Evolutionary conservation across 2,888 invertebrate species (phyloP).

Genomic region (Callosobruchus maculatus): DNA sequence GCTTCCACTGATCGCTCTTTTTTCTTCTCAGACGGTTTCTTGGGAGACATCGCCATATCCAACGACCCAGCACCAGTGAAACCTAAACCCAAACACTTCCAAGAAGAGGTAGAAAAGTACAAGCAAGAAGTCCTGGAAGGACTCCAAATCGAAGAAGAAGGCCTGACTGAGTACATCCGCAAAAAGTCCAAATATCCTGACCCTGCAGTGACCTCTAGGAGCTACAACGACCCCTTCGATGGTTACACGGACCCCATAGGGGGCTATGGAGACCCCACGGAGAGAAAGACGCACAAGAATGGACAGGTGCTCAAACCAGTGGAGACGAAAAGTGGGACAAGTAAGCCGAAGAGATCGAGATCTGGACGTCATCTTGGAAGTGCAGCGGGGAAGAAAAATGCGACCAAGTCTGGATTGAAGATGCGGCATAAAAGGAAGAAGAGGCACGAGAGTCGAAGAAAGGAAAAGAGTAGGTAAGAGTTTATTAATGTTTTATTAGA

Average conservation of each 20-base stretch:
- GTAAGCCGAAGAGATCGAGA: neutral
- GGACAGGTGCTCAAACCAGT: slow-evolving; percentile 28
- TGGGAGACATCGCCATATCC: slow-evolving; percentile 82
- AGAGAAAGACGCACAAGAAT: slow-evolving; percentile 23
- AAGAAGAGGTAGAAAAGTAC: slow-evolving; percentile 76
- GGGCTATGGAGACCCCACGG: neutral
- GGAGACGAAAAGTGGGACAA: neutral
- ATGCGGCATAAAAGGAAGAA: slow-evolving; percentile 18
- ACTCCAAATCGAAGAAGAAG: slow-evolving; percentile 80
- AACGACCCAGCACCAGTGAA: slow-evolving; percentile 22
- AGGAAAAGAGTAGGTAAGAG: slow-evolving; percentile 11
- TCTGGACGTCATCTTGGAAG: neutral
- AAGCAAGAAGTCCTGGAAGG: slow-evolving; percentile 82
- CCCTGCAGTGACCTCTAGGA: slow-evolving; percentile 25
- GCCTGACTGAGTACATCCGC: slow-evolving; percentile 68
- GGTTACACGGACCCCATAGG: slow-evolving; percentile 11
- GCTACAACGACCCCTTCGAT: slow-evolving; percentile 43
- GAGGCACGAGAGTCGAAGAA: slow-evolving; percentile 19
- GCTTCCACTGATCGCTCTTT: too few species aligned
- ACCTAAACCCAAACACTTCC: slow-evolving; percentile 46
- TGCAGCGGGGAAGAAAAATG: neutral
- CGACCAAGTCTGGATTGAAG: slow-evolving; percentile 7
- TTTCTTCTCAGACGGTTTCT: slow-evolving; percentile 77
- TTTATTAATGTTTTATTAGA: neutral
- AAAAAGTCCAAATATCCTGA: slow-evolving; percentile 67